Base-by-base conservation (phyloP, 2,888 invertebrate species). In the Sialis fuliginosa region DNA sequence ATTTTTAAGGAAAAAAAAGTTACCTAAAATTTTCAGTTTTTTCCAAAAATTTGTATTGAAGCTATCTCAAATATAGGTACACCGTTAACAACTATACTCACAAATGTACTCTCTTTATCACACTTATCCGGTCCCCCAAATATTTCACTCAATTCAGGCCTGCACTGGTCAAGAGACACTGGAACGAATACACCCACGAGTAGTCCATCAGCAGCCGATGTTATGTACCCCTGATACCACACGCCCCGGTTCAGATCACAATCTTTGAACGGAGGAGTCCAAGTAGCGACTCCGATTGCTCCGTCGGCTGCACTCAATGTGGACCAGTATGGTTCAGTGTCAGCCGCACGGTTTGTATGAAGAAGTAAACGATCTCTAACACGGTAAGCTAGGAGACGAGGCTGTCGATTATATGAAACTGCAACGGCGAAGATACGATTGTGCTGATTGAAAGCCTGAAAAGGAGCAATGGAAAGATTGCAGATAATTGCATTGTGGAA, bases 131-230 rank as follows among this genome's bases (percentile, higher is more conserved):
- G 68, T 31, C 76, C 77, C 33, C 78, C 79, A 55, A 85, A 77
- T 58, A 81, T 73, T 49, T 78, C 75, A 54, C 74, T 69, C 61
- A 81, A 72, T 32, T 71, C 68, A 50, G 76, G 74, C 57, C 82
- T 81, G 63, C 87, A 88, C 51, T 81, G 82, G 64, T 86, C 71
- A 52, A 82, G 68, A 50, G 79, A 70, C 53, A 79, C 64, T 9
- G 70, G 66, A 8, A 63, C 50, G 51, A 64, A 62, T 6, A 63
- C 48, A 2, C 57, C 62, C 12, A 62, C 54, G 42, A 56, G 58
- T 35, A 55, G 47, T 32, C 57, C 55, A n/a, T 10, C 10, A 4
- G 52, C 50, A 33, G 54, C 54, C 46, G 57, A 58, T 22, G 56
- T 52, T 30, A 57, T 53, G 53, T 62, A 66, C 39, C 60, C 58